Evolutionary conservation across 2,888 invertebrate species (phyloP), one percentile per base, ranked within the genome.

Genomic region (Sesamia inferens): DNA sequence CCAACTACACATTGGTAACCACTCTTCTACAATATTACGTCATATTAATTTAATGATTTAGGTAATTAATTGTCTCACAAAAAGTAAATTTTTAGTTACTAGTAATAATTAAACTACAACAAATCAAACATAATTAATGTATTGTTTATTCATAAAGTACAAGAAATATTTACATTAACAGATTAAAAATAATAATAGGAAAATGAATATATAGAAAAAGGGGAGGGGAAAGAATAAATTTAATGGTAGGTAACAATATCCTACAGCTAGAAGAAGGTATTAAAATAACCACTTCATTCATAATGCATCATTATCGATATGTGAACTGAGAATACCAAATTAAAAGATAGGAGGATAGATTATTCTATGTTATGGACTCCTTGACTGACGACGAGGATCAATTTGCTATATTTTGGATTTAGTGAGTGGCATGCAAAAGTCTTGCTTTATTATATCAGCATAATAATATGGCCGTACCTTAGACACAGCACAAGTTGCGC

Each of bases 401-500:
- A 57, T 3, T 8, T 2, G 14, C 5, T 19, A 51, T 44, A 6
- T 62, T 14, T 39, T 16, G 10, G 44, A 16, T n/a, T 24, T 10
- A 22, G 8, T 10, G 22, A 19, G 13, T 24, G 39, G n/a, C 42
- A 8, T 13, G 11, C 10, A 10, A 7, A n/a, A 68, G 47, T n/a
- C 16, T 31, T 16, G 11, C 42, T 44, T 48, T n/a, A 74, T 54
- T 65, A 24, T 44, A 8, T 24, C 19, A 14, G 19, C 44, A 24
- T 47, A 14, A 51, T 62, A 67, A 54, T 65, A 81, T 44, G 24
- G 39, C 22, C 24, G 31, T 57, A 57, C 22, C 11, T 74, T 62
- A 81, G 73, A 79, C 71, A 51, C 61, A 71, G 78, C 68, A 72
- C 61, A 66, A 70, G 47, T 70, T 51, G 48, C 31, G 47, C 76